Conservation (phyloP, 2,888 invertebrate genomes). For the Heliconius ismenius region DNA sequence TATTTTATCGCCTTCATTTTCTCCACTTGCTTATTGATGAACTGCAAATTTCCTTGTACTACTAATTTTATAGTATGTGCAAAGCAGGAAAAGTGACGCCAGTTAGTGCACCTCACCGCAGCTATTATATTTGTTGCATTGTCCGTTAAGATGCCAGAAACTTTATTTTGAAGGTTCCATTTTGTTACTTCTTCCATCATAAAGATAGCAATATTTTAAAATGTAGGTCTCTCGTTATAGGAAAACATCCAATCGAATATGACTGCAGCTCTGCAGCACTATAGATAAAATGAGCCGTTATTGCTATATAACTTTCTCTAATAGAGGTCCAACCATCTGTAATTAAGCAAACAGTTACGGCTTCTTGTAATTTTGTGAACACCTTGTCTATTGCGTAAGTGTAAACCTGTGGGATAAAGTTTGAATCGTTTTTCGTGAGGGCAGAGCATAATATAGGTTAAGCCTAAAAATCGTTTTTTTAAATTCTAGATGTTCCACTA, state of each 20-base stretch:
- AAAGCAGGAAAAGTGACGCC: background rate
- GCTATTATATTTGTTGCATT: too few relatives aligned
- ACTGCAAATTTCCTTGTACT: background rate
- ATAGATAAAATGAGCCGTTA: background rate
- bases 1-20: background rate
- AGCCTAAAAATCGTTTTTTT: background rate
- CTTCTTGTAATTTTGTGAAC: background rate
- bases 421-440: background rate
- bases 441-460: background rate
- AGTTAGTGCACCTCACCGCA: too few relatives aligned
- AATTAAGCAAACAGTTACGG: background rate
- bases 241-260: background rate
- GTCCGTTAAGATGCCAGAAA: too few relatives aligned
- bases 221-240: too few relatives aligned
- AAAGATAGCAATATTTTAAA: too few relatives aligned
- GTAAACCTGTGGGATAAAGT: background rate
- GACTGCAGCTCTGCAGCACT: background rate
- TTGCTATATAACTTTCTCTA: background rate
- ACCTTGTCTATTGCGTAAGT: background rate
- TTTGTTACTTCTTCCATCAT: too few relatives aligned
- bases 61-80: background rate
- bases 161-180: too few relatives aligned
- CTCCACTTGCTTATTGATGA: background rate
- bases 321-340: background rate
- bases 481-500: background rate